phyloP scores from a whole-genome alignment of 1,140 invertebrate genomes.

The Papilio xuthus region DNA sequence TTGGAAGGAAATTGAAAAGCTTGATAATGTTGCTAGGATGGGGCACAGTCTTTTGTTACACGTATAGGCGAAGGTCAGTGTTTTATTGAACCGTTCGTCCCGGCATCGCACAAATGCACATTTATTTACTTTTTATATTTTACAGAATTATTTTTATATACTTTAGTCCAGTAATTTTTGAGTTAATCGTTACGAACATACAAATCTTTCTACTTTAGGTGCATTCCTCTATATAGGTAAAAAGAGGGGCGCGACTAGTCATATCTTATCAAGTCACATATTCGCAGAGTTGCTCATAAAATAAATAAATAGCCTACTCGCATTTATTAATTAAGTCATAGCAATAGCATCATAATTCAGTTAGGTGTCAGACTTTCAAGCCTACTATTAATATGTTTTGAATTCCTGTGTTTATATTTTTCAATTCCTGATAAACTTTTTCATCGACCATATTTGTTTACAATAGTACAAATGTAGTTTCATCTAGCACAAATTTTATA shows the following conservation, averaged over 20 bases:
- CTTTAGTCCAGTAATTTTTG: too few relatives aligned
- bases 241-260: neutral
- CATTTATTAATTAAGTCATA: conserved; percentile 5
- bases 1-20: neutral
- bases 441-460: too few relatives aligned
- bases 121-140: too few relatives aligned
- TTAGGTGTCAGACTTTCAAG: neutral
- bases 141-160: too few relatives aligned
- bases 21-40: neutral
- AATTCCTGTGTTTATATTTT: neutral
- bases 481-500: too few relatives aligned
- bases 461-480: too few relatives aligned
- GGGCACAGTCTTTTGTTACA: neutral
- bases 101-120: too few relatives aligned
- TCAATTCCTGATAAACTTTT: too few relatives aligned
- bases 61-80: neutral
- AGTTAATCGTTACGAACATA: too few relatives aligned
- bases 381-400: neutral
- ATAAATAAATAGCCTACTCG: neutral
- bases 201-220: too few relatives aligned
- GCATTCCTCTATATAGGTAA: too few relatives aligned
- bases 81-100: too few relatives aligned
- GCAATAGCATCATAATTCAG: neutral
- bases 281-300: conserved; percentile 4
- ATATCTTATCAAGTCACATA: conserved; percentile 1